Base-by-base conservation (phyloP, 2,113 vertebrate species). In the Chamaea fasciata region DNA sequence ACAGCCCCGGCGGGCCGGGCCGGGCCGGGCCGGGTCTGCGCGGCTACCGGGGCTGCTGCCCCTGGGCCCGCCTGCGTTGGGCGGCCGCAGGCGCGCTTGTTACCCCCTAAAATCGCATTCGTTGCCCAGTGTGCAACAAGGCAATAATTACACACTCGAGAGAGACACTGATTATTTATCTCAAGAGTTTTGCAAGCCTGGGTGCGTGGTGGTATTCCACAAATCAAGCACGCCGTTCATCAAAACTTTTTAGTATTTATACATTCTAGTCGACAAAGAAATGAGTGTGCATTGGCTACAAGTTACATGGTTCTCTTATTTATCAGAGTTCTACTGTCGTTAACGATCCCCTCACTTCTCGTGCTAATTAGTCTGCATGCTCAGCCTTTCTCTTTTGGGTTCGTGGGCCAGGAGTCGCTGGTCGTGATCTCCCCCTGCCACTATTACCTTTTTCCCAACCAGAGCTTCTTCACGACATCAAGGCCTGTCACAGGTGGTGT, bases 21-120 rank as follows among this genome's bases (percentile, higher is more conserved):
- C 10, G 33, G 26, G n/a, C n/a, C 57, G n/a, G 35, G 37, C 4
- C 24, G 26, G 39, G 14, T 11, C 10, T 24, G 26, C 46, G 10
- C 46, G 5, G 35, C 35, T 44, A 3, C 19, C 5, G 41, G 15
- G 5, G 28, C 37, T 7, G 56, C 11, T 3, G 4, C 15, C 4
- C 28, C 53, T 3, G 49, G 15, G 5, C 13, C 10, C 11, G 27
- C 27, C 7, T 4, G 33, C 31, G 0, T 0, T 18, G 9, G 14
- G 21, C 9, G 42, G 15, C 33, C 9, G 28, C 49, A 16, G 41
- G 41, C 10, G 30, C 6, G 7, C 9, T 5, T 11, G 3, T 21
- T 35, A 5, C 3, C 11, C 35, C 0, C 44, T 14, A 9, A 27
- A 33, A 18, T 33, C 5, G 15, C 11, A 9, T 33, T 28, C 42